Evolutionary conservation across 92 coral and sea anemone genomes (phyloP).

Genomic region (Phymanthus crucifer): DNA sequence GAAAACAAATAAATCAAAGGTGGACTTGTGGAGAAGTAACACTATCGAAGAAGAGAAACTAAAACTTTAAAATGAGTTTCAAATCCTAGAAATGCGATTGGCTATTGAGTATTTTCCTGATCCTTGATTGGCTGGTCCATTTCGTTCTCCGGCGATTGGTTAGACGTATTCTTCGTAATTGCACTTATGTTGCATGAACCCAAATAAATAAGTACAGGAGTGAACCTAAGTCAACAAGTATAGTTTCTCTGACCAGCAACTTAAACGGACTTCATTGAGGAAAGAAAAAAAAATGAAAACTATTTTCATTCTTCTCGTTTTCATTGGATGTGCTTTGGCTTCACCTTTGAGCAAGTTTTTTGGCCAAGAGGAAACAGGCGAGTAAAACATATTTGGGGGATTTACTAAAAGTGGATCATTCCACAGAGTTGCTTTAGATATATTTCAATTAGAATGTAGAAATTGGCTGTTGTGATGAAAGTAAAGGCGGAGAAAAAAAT

Average conservation of each 20-base stretch:
- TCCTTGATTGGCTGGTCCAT: background rate
- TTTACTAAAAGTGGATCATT: background rate
- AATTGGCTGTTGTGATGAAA: too few species aligned
- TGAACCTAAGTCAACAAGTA: background rate
- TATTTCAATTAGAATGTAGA: too few species aligned
- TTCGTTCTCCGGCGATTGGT: background rate
- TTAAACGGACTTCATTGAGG: background rate
- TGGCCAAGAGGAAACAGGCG: background rate
- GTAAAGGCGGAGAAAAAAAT: too few species aligned
- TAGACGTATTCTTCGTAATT: too few species aligned
- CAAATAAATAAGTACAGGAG: background rate
- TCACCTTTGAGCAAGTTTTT: background rate
- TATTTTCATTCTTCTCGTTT: background rate
- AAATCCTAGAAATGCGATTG: background rate
- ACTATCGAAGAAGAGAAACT: too few species aligned
- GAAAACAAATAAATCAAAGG: too few species aligned
- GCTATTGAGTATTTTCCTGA: background rate
- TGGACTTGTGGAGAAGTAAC: too few species aligned
- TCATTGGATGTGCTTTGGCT: background rate
- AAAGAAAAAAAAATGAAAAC: background rate
- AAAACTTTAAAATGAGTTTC: background rate
- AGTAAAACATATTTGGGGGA: background rate
- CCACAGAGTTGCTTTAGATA: background rate
- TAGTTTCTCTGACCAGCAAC: background rate
- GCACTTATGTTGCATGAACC: background rate